Evolutionary conservation across 2,888 invertebrate genomes (phyloP).

Genomic region (Phalera bucephala): DNA sequence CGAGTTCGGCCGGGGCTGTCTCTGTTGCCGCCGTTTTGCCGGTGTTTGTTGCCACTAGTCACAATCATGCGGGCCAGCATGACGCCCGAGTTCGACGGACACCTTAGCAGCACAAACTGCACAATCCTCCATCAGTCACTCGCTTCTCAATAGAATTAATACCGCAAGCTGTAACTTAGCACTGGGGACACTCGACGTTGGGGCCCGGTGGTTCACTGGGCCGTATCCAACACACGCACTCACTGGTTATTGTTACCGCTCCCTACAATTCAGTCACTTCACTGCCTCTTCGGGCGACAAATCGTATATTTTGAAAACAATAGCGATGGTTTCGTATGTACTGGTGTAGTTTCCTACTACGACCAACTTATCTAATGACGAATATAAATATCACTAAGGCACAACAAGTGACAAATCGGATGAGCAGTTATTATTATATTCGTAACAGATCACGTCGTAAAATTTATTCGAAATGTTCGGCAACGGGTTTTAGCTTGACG

Average conservation of each 20-base stretch:
- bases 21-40: slow-evolving; percentile 74
- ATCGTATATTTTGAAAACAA: slow-evolving; percentile 72
- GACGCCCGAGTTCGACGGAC: slow-evolving; percentile 54
- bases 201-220: slow-evolving; percentile 59
- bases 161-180: slow-evolving; percentile 49
- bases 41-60: slow-evolving; percentile 60
- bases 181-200: slow-evolving; percentile 56
- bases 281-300: slow-evolving; percentile 53
- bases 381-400: slow-evolving; percentile 29
- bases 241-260: slow-evolving; percentile 62
- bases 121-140: slow-evolving; percentile 74
- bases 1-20: slow-evolving; percentile 58
- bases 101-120: slow-evolving; percentile 53
- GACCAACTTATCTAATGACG: slow-evolving; percentile 21
- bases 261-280: slow-evolving; percentile 59
- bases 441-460: slow-evolving; percentile 48
- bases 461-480: slow-evolving; percentile 59
- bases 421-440: slow-evolving; percentile 37
- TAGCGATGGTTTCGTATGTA: slow-evolving; percentile 46
- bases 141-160: slow-evolving; percentile 46
- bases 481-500: slow-evolving; percentile 45
- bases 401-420: slow-evolving; percentile 28
- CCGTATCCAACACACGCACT: slow-evolving; percentile 71
- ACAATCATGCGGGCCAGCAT: slow-evolving; percentile 67
- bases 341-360: slow-evolving; percentile 30